Evolutionary conservation across 2,888 invertebrate species (phyloP).

Genomic region (Phytoseiulus persimilis): DNA sequence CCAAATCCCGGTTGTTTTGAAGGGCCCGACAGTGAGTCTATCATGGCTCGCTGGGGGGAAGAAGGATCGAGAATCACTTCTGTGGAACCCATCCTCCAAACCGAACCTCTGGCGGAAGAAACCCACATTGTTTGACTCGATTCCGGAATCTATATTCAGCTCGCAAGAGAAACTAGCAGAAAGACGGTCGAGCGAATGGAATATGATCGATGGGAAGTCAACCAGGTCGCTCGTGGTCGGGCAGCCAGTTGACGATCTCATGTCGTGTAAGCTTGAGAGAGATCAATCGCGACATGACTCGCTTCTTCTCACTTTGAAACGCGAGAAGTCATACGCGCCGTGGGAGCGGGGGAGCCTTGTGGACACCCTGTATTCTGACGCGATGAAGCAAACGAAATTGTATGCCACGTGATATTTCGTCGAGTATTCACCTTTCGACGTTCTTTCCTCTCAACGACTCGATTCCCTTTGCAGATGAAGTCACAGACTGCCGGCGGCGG

Average conservation of each 20-base stretch:
- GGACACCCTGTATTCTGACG: not conserved
- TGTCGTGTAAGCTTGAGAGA: not conserved
- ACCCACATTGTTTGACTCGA: too few species aligned
- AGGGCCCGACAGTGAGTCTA: too few species aligned
- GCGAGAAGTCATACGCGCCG: not conserved
- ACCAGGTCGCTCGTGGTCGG: not conserved
- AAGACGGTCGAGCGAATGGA: too few species aligned
- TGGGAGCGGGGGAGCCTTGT: not conserved
- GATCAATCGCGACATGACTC: not conserved
- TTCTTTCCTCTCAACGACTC: not conserved
- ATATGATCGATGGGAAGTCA: too few species aligned
- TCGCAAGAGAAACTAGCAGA: too few species aligned
- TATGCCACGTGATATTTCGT: not conserved
- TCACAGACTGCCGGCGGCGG: conserved; percentile 25
- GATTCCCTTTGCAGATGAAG: not conserved
- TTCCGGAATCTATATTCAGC: too few species aligned
- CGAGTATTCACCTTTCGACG: not conserved
- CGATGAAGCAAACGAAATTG: not conserved
- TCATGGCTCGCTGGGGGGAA: too few species aligned
- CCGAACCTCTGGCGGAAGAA: too few species aligned
- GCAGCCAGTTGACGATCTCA: not conserved
- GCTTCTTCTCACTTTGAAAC: not conserved
- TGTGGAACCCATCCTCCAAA: too few species aligned
- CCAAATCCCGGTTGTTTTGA: too few species aligned
- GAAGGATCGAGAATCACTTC: too few species aligned